Base-by-base conservation (phyloP, 1,140 invertebrate species). In the Drosophila triauraria region DNA sequence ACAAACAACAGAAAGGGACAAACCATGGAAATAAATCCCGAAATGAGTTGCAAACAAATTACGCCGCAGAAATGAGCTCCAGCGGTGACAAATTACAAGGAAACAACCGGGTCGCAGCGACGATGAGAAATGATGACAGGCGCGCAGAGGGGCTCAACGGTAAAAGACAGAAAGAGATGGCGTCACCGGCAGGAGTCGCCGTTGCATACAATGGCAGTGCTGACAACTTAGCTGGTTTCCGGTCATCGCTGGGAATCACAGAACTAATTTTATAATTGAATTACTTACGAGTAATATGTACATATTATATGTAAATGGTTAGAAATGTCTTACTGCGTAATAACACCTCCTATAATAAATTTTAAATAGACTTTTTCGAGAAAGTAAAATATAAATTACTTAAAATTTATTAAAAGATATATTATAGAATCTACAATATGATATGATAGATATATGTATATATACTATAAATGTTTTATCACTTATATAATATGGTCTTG, bases 11-110 rank as follows among this genome's bases (percentile, higher is more conserved):
- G 44, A 68, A 56, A 65, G 13, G 47, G 48, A 59, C 25, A 42
- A 47, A 30, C 43, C 56, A 70, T 40, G 62, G 59, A 77, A 78
- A 78, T 59, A 71, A 87, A 79, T 79, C 64, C 62, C 79, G 44
- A 79, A 86, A 87, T 85, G 85, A 79, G 78, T 90, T 85, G 84
- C 69, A 90, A 88, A 88, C 84, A 90, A 90, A 88, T 88, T 88
- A 74, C 80, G 81, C 75, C 78, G 75, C 84, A 81, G 69, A 88
- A 88, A 85, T 85, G 85, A 84, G 81, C 84, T 88, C 85, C 84
- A 88, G 85, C 84, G 62, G 84, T 90, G 84, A 88, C 84, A 88
- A 88, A 88, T 88, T 88, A 90, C 81, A 90, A 81, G 85, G 70
- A 77, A 88, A 76, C 78, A 86, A 71, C 79, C 46, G 35, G 17